These are phyloP conservation scores for Argyresthia goedartella DNA, from an alignment of 2,888 invertebrate species.

Conservation along the genomic window DNA sequence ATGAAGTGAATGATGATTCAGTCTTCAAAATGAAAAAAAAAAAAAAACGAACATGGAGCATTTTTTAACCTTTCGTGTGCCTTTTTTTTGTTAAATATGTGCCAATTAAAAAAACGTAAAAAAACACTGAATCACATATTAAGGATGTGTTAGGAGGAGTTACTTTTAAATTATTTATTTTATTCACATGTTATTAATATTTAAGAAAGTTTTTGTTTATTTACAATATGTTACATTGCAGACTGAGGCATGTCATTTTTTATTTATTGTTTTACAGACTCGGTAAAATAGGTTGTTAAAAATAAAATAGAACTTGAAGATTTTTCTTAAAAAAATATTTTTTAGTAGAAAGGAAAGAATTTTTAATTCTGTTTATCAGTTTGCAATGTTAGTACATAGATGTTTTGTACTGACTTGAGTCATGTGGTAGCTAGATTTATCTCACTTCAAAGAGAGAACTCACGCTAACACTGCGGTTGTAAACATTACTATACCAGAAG, in stretches of 20 bases:
- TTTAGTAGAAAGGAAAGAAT: slow-evolving; percentile 35
- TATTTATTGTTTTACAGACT: background rate
- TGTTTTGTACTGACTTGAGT: background rate
- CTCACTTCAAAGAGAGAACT: too few species aligned
- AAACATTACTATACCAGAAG: too few species aligned
- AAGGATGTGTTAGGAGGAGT: slow-evolving; percentile 11
- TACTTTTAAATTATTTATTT: slow-evolving; percentile 27
- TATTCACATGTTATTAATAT: slow-evolving; percentile 7
- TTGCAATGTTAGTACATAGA: background rate
- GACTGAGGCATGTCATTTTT: slow-evolving; percentile 3
- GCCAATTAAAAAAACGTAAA: slow-evolving; percentile 13
- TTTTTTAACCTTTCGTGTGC: background rate
- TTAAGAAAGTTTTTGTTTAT: slow-evolving; percentile 14
- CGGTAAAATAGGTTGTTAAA: background rate
- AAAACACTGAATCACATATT: slow-evolving; percentile 7
- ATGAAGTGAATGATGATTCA: background rate
- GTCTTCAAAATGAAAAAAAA: too few species aligned
- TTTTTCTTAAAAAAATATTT: slow-evolving; percentile 12
- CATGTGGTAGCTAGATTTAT: too few species aligned
- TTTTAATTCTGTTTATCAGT: slow-evolving; percentile 23
- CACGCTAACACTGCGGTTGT: too few species aligned
- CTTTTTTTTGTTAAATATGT: slow-evolving; percentile 14
- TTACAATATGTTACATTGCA: slow-evolving; percentile 18
- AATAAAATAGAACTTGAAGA: background rate
- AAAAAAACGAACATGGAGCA: background rate